Evolutionary conservation across 1,140 invertebrate species (phyloP).

Genomic region (Psix sp.): DNA sequence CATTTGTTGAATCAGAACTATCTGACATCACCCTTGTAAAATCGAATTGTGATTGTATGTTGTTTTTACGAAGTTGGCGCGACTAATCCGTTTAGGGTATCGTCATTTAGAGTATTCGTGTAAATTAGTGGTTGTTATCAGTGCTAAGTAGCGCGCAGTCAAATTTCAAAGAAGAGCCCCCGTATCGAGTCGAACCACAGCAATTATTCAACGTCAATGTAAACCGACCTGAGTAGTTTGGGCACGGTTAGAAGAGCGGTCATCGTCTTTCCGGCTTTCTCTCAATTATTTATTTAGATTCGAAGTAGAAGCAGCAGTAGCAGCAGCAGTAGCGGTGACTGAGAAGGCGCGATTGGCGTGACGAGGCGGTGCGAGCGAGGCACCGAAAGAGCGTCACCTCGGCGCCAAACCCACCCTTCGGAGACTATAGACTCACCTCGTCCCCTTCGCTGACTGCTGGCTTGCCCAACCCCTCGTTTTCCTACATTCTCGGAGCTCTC

Average conservation of each 20-base stretch:
- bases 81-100: not conserved
- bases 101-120: not conserved
- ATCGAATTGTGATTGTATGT: too few relatives aligned
- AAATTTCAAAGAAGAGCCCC: slow-evolving; percentile 36
- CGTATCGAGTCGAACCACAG: slow-evolving; percentile 35
- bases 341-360: slow-evolving; percentile 28
- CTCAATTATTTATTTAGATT: slow-evolving; percentile 73
- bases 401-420: slow-evolving; percentile 77
- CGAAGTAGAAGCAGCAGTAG: slow-evolving; percentile 43
- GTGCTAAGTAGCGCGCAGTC: slow-evolving; percentile 42
- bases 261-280: slow-evolving; percentile 47
- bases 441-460: slow-evolving; percentile 56
- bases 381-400: slow-evolving; percentile 72
- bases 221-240: slow-evolving; percentile 46
- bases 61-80: not conserved
- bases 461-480: slow-evolving; percentile 64
- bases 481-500: slow-evolving; percentile 57
- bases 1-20: too few relatives aligned
- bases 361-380: slow-evolving; percentile 51
- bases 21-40: too few relatives aligned
- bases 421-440: slow-evolving; percentile 76
- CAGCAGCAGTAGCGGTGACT: slow-evolving; percentile 13
- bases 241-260: slow-evolving; percentile 33
- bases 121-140: slow-evolving; percentile 29
- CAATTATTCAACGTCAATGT: slow-evolving; percentile 59